Evolutionary conservation across 92 coral and sea anemone genomes (phyloP).

Genomic region (Phenganax subtilis): DNA sequence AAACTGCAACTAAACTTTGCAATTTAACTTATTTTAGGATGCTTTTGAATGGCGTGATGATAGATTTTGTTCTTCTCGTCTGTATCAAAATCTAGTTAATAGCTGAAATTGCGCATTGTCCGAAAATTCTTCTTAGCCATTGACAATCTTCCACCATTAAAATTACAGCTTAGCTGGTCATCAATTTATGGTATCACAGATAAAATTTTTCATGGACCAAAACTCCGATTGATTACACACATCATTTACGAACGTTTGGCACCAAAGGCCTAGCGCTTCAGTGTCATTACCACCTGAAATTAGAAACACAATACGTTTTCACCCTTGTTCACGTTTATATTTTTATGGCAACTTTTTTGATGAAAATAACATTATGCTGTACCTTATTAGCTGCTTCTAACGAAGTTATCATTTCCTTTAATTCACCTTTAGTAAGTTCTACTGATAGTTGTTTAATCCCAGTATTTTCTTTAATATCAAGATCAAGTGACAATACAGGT

Average conservation of each 20-base stretch:
- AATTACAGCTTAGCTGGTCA: no score
- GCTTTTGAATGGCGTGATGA: no score
- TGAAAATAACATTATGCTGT: not conserved
- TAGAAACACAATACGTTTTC: not conserved
- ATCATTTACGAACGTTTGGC: not conserved
- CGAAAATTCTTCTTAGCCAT: no score
- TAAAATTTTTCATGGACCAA: slow-evolving; percentile 1
- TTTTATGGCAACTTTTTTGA: not conserved
- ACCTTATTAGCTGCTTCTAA: slow-evolving; percentile 97
- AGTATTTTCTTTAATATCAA: slow-evolving; percentile 63
- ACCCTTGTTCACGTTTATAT: not conserved
- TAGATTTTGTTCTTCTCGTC: no score
- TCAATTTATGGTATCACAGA: not conserved
- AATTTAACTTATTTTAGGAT: no score
- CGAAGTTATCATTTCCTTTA: slow-evolving; percentile 69
- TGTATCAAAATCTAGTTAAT: no score
- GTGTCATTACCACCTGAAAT: slow-evolving; percentile 67
- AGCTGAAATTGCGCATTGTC: no score
- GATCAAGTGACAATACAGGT: slow-evolving; percentile 70
- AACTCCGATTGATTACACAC: not conserved
- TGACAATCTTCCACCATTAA: no score
- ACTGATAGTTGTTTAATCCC: slow-evolving; percentile 69
- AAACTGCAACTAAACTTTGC: no score
- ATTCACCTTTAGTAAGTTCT: slow-evolving; percentile 79
- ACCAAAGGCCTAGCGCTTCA: slow-evolving; percentile 47